Percentiles rank a stretch among this genome's conserved stretches.
Evolutionary conservation across 2,113 vertebrate genomes (phyloP).

Genomic region (Lepidiolamprologus cunningtoni): DNA sequence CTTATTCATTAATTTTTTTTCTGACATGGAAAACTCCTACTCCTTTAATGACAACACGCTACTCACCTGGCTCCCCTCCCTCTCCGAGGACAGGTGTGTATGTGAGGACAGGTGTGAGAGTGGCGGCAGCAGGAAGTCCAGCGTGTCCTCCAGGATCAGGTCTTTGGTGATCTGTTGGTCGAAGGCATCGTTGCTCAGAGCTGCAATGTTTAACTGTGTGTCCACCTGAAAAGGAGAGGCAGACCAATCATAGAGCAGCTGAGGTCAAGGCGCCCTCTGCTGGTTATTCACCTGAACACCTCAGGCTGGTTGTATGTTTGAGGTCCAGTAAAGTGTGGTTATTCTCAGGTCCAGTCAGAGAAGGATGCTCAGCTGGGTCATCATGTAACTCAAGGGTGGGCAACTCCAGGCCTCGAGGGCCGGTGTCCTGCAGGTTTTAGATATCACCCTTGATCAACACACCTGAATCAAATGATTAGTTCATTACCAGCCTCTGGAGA

Average conservation of each 20-base stretch:
- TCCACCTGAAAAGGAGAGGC: slow-evolving; percentile 71
- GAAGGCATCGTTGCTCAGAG: slow-evolving; percentile 57
- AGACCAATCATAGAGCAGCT: neutral
- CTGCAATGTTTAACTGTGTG: slow-evolving; percentile 71
- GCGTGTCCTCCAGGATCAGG: slow-evolving; percentile 79
- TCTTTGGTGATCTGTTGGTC: slow-evolving; percentile 79
- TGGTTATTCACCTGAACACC: neutral
- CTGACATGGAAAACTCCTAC: neutral
- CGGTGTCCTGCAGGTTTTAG: neutral
- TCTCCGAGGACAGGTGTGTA: neutral
- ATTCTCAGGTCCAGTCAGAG: neutral
- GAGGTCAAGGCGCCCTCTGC: slow-evolving; percentile 27
- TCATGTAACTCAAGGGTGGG: neutral
- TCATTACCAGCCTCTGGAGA: neutral
- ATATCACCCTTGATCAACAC: neutral
- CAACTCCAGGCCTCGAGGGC: neutral
- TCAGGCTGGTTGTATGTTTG: neutral
- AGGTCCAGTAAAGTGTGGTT: neutral
- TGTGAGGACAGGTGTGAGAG: slow-evolving; percentile 20
- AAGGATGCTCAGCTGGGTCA: neutral
- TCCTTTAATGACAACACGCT: neutral
- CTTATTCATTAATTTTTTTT: neutral
- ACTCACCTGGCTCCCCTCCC: neutral
- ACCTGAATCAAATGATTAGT: neutral
- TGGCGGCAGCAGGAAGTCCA: slow-evolving; percentile 76